phyloP scores from a whole-genome alignment of 2,888 invertebrate species.

The Steinernema hermaphroditum region DNA sequence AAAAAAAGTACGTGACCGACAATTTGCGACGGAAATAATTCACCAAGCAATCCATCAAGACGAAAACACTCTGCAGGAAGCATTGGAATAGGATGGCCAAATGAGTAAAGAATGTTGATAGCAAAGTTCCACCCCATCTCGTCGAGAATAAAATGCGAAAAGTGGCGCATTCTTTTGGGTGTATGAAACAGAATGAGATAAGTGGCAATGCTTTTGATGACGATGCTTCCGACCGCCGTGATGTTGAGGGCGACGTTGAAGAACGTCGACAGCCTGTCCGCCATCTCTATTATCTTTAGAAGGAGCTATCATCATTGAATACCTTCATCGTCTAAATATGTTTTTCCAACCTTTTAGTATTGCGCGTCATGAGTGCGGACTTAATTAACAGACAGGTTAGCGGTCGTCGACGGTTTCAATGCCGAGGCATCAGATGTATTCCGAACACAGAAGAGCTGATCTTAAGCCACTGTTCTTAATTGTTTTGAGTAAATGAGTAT shows the following conservation, averaged over 20 bases:
- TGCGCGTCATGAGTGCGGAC: too few relatives aligned
- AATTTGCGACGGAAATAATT: background rate
- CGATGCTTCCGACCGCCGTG: constrained; percentile 16
- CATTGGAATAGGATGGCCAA: background rate
- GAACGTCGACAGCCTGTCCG: background rate
- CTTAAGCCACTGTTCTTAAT: too few relatives aligned
- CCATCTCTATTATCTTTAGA: background rate
- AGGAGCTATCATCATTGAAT: too few relatives aligned
- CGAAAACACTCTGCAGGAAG: background rate
- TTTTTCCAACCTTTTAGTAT: too few relatives aligned
- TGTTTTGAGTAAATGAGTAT: too few relatives aligned
- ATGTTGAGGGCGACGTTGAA: constrained; percentile 37
- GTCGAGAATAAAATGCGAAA: background rate
- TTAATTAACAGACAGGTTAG: too few relatives aligned
- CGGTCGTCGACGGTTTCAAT: too few relatives aligned
- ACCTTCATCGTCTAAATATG: too few relatives aligned
- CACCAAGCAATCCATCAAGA: background rate
- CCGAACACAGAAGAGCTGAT: too few relatives aligned
- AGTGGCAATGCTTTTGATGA: constrained; percentile 38
- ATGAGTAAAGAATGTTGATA: background rate
- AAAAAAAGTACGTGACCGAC: background rate
- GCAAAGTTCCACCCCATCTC: background rate
- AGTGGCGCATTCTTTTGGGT: constrained; percentile 29
- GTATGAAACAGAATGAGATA: constrained; percentile 39
- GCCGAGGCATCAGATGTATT: too few relatives aligned